Conservation (phyloP, 1,140 invertebrate genomes). For the Galleria mellonella region DNA sequence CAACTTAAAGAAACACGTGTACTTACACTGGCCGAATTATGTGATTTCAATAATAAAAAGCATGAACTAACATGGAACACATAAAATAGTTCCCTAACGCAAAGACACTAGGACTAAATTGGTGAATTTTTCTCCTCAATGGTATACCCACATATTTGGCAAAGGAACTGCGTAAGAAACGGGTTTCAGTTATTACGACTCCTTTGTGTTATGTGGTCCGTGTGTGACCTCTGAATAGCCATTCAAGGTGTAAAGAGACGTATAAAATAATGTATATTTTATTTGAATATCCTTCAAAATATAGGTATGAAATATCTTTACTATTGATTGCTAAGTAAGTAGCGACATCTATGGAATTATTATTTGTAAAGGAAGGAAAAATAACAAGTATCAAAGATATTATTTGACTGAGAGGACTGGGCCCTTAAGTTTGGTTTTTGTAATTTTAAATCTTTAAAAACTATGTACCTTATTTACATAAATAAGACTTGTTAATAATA, state of each 20-base stretch:
- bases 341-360: too few species aligned
- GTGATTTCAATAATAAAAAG: constrained; percentile 8
- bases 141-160: not conserved
- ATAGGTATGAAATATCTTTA: too few species aligned
- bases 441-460: too few species aligned
- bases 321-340: too few species aligned
- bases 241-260: constrained; percentile 35
- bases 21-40: constrained; percentile 35
- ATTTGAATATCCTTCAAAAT: constrained; percentile 2
- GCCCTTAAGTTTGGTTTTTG: too few species aligned
- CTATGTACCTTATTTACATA: too few species aligned
- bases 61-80: not conserved
- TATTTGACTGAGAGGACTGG: too few species aligned
- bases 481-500: too few species aligned
- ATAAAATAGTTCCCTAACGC: not conserved
- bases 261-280: constrained; percentile 8
- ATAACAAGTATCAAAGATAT: too few species aligned
- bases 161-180: not conserved
- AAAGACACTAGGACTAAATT: too few species aligned
- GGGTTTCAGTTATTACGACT: constrained; percentile 30
- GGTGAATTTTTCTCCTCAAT: too few species aligned
- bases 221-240: constrained; percentile 61
- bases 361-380: too few species aligned
- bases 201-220: constrained; percentile 51
- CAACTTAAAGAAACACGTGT: constrained; percentile 46